A percentile compares a stretch with the other conserved stretches of the same genome.
phyloP scores from a whole-genome alignment of 2,797 vertebrate genomes.

The Sebastes aleutianus region DNA sequence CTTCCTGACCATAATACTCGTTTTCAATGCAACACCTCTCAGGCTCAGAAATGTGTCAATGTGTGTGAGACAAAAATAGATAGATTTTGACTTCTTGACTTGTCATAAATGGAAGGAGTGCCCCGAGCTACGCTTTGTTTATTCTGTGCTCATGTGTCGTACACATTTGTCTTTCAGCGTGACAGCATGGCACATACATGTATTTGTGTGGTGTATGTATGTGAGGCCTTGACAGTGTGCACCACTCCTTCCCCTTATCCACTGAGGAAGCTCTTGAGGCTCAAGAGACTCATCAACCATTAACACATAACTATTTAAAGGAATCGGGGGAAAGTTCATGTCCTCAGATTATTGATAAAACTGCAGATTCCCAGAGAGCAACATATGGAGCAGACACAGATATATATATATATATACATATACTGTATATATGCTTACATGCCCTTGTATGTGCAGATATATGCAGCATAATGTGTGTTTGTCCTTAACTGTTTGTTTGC shows the following conservation, averaged over 20 bases:
- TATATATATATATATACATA: background rate
- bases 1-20: background rate
- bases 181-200: background rate
- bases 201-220: background rate
- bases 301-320: constrained; percentile 95
- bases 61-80: background rate
- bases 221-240: constrained; percentile 73
- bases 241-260: constrained; percentile 86
- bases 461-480: background rate
- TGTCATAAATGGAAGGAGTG: constrained; percentile 85
- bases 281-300: constrained; percentile 90
- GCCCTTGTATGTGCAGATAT: too few species aligned
- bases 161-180: background rate
- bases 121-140: constrained; percentile 56
- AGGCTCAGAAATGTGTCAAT: background rate
- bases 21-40: background rate
- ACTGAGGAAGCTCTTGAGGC: constrained; percentile 88
- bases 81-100: constrained; percentile 60
- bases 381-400: background rate
- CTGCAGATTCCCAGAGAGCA: constrained; percentile 88
- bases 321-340: constrained; percentile 92
- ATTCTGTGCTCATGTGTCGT: background rate
- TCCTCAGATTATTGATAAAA: constrained; percentile 90
- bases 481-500: constrained; percentile 7
- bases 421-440: background rate